A percentile compares a stretch with the other conserved stretches of the same genome.
These are phyloP conservation scores for Drosophila hydei DNA, from an alignment of 1,140 invertebrate species.

Conservation along the genomic window DNA sequence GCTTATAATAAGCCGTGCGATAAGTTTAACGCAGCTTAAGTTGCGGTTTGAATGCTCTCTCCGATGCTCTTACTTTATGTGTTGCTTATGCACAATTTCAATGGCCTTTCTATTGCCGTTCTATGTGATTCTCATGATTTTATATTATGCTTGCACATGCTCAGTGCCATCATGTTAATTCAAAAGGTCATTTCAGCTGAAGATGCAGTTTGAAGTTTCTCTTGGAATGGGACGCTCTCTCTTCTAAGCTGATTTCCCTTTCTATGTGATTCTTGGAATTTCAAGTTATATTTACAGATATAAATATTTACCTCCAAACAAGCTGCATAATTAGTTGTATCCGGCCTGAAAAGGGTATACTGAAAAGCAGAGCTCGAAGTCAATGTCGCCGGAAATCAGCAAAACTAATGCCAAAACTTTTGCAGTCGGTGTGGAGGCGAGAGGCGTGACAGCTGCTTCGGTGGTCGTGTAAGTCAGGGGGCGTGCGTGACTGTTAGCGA, in stretches of 20 bases:
- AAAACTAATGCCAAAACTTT: slow-evolving; percentile 73
- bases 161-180: too few relatives aligned
- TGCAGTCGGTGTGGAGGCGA: slow-evolving; percentile 1
- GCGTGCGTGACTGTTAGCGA: slow-evolving; percentile 8
- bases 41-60: background rate
- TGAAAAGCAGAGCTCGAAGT: slow-evolving; percentile 42
- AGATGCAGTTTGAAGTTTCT: too few relatives aligned
- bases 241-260: too few relatives aligned
- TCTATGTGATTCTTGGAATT: too few relatives aligned
- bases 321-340: background rate
- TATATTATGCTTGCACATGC: too few relatives aligned
- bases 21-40: background rate
- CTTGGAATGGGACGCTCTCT: too few relatives aligned
- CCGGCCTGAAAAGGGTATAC: slow-evolving; percentile 23
- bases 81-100: too few relatives aligned
- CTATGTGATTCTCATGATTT: too few relatives aligned
- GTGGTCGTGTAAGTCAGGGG: slow-evolving; percentile 53
- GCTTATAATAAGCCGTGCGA: slow-evolving; percentile 16
- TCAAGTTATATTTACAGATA: too few relatives aligned
- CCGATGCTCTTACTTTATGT: background rate
- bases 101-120: too few relatives aligned
- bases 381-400: slow-evolving; percentile 66
- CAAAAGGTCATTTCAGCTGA: too few relatives aligned
- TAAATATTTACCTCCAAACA: too few relatives aligned
- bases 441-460: slow-evolving; percentile 40